Conservation (phyloP, 2,888 invertebrate genomes). For the Dichetophora obliterata region DNA sequence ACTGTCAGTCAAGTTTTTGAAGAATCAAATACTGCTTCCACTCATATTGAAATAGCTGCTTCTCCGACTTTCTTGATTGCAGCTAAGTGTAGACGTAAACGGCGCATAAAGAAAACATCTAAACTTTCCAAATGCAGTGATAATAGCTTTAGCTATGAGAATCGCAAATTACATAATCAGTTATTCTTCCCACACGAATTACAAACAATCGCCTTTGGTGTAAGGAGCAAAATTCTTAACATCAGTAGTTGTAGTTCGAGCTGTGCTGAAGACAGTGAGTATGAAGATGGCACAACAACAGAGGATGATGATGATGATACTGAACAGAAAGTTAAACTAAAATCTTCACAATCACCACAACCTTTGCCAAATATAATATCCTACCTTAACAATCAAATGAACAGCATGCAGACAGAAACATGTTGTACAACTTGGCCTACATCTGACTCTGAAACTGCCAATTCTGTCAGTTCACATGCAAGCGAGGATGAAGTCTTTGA, state of each 20-base stretch:
- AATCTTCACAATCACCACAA: not conserved
- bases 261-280: constrained; percentile 46
- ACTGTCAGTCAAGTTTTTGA: not conserved
- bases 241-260: constrained; percentile 59
- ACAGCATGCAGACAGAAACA: not conserved
- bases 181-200: constrained; percentile 61
- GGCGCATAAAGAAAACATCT: constrained; percentile 3
- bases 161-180: constrained; percentile 53
- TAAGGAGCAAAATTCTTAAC: constrained; percentile 54
- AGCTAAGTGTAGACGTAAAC: not conserved
- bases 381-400: not conserved
- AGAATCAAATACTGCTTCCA: not conserved
- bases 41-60: not conserved
- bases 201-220: constrained; percentile 43
- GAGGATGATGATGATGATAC: not conserved
- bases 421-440: not conserved
- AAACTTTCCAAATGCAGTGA: not conserved
- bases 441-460: not conserved
- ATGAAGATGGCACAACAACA: constrained; percentile 40
- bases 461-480: not conserved
- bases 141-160: not conserved
- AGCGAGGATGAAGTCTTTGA: constrained; percentile 14
- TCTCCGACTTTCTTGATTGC: not conserved
- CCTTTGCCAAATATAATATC: not conserved
- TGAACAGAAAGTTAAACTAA: not conserved